A percentile compares a stretch with the other conserved stretches of the same genome.
These are phyloP conservation scores for Lonchura striata DNA, from an alignment of 2,113 vertebrate genomes.

Conservation along the genomic window DNA sequence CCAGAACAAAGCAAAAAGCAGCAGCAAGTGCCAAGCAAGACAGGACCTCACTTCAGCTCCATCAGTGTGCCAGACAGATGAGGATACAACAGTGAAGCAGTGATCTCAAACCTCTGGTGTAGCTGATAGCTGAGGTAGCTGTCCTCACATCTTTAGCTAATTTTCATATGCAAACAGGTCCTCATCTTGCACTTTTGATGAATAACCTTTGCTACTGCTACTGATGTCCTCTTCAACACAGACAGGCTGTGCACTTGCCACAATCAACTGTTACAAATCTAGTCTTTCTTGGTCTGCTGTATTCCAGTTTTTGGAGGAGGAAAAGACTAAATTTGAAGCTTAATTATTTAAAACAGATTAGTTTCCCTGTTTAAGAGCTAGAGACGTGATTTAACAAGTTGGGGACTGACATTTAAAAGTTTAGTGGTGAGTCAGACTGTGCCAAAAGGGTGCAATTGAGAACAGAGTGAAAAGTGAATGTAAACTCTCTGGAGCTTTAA, in stretches of 20 bases:
- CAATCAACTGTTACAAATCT: background rate
- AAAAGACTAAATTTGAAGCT: background rate
- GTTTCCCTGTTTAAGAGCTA: slow-evolving; percentile 7
- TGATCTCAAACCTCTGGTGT: accelerated
- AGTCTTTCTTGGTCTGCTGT: background rate
- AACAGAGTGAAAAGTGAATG: slow-evolving; percentile 21
- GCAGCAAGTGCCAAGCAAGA: background rate
- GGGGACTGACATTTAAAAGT: slow-evolving; percentile 44
- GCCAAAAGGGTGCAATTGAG: slow-evolving; percentile 34
- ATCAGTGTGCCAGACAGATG: background rate
- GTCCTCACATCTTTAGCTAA: background rate
- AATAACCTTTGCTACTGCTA: background rate
- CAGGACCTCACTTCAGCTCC: background rate
- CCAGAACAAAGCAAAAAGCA: background rate
- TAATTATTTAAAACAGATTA: slow-evolving; percentile 45
- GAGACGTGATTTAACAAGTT: slow-evolving; percentile 19
- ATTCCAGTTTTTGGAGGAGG: background rate
- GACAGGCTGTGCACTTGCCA: background rate
- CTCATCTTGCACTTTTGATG: background rate
- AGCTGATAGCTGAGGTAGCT: background rate
- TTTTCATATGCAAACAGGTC: background rate
- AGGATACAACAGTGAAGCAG: background rate
- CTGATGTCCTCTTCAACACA: background rate
- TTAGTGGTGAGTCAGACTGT: slow-evolving; percentile 44
- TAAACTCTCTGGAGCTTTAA: slow-evolving; percentile 30